Evolutionary conservation across 1,140 invertebrate species (phyloP).

Genomic region (Phymorhynchus buccinoides): DNA sequence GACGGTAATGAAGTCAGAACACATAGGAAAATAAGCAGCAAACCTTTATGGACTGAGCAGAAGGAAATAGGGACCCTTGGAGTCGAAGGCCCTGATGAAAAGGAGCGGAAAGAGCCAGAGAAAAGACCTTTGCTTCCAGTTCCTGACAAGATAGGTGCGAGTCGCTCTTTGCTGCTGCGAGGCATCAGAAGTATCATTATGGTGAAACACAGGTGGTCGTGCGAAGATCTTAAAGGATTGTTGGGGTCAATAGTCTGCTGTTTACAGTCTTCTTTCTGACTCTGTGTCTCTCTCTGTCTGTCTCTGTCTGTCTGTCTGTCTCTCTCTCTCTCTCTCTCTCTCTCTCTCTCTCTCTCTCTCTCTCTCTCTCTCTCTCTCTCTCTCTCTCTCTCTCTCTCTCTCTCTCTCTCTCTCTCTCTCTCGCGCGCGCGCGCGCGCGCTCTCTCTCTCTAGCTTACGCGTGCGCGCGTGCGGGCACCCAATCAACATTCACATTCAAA

Average conservation of each 20-base stretch:
- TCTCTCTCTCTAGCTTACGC: no score
- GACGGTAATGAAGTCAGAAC: no score
- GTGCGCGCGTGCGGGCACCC: no score
- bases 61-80: no score
- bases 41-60: no score
- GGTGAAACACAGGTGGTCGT: neutral
- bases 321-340: slow-evolving; percentile 25
- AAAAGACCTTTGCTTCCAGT: neutral
- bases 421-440: neutral
- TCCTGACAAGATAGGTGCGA: neutral
- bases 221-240: no score
- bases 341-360: slow-evolving; percentile 24
- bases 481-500: no score
- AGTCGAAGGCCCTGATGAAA: no score
- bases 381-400: neutral
- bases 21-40: no score
- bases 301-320: slow-evolving; percentile 27
- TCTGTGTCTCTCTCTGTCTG: slow-evolving; percentile 11
- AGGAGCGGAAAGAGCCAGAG: no score
- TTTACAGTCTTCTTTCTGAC: neutral
- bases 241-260: neutral
- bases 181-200: neutral
- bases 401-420: neutral
- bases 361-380: neutral
- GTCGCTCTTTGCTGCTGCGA: neutral